Evolutionary conservation across 2,797 vertebrate genomes (phyloP).

Genomic region (Pteropus rufus): DNA sequence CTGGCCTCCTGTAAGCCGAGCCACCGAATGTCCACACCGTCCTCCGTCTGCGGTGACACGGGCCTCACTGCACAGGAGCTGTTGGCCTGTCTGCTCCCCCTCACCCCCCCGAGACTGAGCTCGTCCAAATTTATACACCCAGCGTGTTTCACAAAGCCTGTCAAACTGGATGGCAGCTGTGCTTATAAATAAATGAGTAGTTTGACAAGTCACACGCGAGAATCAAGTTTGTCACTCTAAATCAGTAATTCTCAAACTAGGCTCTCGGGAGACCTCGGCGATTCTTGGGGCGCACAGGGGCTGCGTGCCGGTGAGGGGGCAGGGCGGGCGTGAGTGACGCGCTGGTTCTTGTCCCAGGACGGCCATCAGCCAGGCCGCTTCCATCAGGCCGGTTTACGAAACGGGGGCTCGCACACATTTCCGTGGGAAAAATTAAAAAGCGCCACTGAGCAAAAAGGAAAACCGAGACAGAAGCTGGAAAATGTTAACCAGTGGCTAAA

Average conservation of each 20-base stretch:
- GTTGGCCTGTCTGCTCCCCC: background rate
- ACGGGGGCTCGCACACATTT: background rate
- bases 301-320: background rate
- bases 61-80: rapidly evolving
- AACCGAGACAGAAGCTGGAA: background rate
- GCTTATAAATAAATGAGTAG: constrained; percentile 6
- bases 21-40: rapidly evolving
- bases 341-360: background rate
- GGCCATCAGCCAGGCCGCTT: rapidly evolving
- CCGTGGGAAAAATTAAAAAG: background rate
- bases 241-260: background rate
- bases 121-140: background rate
- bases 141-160: background rate
- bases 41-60: background rate
- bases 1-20: background rate
- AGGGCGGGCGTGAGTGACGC: rapidly evolving
- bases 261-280: background rate
- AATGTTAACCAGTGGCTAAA: background rate
- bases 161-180: background rate
- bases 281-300: background rate
- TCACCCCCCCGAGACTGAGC: background rate
- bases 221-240: background rate
- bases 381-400: background rate
- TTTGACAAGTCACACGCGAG: background rate
- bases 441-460: background rate